Base-by-base conservation (phyloP, 1,140 invertebrate genomes). In the Sweltsa coloradensis region DNA sequence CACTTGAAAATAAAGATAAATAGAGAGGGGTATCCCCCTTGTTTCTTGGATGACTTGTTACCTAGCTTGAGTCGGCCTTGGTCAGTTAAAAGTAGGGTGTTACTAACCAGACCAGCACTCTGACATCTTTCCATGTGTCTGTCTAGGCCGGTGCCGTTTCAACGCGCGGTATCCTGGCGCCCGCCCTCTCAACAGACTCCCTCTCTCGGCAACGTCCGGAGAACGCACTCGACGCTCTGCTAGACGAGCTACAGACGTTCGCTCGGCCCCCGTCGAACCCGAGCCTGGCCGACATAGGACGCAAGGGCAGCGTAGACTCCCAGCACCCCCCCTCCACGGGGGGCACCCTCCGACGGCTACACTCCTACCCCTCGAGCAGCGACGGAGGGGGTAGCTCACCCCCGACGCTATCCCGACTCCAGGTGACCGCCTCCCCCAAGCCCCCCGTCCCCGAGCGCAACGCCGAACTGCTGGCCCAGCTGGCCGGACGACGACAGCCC, bases 191-290 rank as follows among this genome's bases (percentile, higher is more conserved):
- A 65, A 55, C 64, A 65, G 69, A 72, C 67, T 63, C 75, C 70
- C 65, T 74, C 66, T 56, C 69, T 71, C 61, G 65, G 64, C 69
- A 79, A 69, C 78, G 81, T 74, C 69, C 81, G 74, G 86, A 90
- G 80, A 91, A 89, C 80, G 84, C 87, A 78, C 85, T 92, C 81
- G 88, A 93, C 81, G 84, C 85, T 79, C 67, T 93, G 81, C 65
- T 93, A 86, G 87, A 91, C 62, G 89, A 93, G 66, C 71, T 91
- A 40, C 85, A 90, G 63, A 89, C 86, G 7, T 89, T 89, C 62
- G 78, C 81, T 23, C 76, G 80, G 53, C 83, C 83, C 52, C 69
- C 66, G 19, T 14, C 11, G 58, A 62, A 45, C 50, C 70, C 69
- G 24, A 58, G 55, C 40, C 70, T 72, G 50, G 61, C 64, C 14